These are phyloP conservation scores for Stenotaenia linearis DNA, from an alignment of 2,888 invertebrate genomes.

Conservation along the genomic window DNA sequence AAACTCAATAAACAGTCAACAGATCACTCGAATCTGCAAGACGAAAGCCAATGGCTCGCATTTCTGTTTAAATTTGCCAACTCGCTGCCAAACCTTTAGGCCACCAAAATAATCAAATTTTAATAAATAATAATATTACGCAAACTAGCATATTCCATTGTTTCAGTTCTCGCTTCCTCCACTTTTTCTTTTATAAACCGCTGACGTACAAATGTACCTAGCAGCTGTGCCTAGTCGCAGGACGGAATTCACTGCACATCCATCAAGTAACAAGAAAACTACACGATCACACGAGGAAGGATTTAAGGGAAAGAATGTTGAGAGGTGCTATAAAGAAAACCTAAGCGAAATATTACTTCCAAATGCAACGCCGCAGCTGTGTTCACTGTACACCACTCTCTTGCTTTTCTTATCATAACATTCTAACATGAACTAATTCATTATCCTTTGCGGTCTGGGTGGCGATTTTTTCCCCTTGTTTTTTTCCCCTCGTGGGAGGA, in stretches of 20 bases:
- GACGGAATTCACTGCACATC: conserved; percentile 10
- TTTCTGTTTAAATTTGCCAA: no score
- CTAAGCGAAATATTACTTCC: conserved; percentile 2
- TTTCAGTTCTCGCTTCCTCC: not conserved
- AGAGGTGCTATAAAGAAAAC: conserved; percentile 20
- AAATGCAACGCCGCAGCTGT: conserved; percentile 12
- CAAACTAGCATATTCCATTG: no score
- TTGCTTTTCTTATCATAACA: not conserved
- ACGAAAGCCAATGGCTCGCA: no score
- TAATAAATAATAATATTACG: no score
- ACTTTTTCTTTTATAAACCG: not conserved
- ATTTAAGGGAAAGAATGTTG: conserved; percentile 20
- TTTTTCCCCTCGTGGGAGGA: not conserved
- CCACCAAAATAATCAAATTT: no score
- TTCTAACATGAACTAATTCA: conserved; percentile 19
- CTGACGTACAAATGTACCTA: not conserved
- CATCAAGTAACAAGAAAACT: conserved; percentile 20
- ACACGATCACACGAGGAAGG: conserved; percentile 16
- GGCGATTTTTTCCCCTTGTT: not conserved
- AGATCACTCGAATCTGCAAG: no score
- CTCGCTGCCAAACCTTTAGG: no score
- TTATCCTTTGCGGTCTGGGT: not conserved
- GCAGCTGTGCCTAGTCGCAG: conserved; percentile 11
- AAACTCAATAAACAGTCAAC: no score
- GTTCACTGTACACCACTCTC: not conserved